Base-by-base conservation (phyloP, 1,140 invertebrate genomes). In the Chironomus striatipennis region DNA sequence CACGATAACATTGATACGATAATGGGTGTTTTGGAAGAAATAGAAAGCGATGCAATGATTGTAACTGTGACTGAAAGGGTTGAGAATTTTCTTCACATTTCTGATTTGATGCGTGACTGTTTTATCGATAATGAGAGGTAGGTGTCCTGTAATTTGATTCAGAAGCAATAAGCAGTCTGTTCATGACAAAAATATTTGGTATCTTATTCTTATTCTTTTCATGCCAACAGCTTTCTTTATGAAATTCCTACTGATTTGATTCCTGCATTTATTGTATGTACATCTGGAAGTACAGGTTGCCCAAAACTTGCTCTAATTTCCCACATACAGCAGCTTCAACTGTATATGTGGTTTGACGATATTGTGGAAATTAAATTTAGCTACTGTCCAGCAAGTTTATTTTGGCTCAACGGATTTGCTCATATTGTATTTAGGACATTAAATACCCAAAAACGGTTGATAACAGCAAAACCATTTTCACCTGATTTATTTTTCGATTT, bases 381-480 rank as follows among this genome's bases (percentile, higher is more conserved):
- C 7, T 73, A 57, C 12, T 43, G n/a, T 7, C 80, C 81, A 17
- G 81, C 79, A 73, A 78, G 80, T 0, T 74, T 81, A 17, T 81
- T 81, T 74, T 81, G 80, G 80, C 77, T 80, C 17, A 81, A 79
- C 9, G 80, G 80, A 7, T 77, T 79, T 3, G 77, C 77, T 2
- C 77, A 77, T 34, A 73, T 81, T 12, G 42, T 79, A 10, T 77
- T 78, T 1, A 76, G 77, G 0, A 67, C 80, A 8, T 76, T 80
- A 24, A 79, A 78, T 8, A 78, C 79, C 12, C 77, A 76, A 17
- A 76, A 76, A 10, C 77, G 80, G 9, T 77, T 81, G 47, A 78
- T 81, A 47, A 80, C 79, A 2, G 73, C 77, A 74, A 75, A 77
- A 5, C 77, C 79, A 0, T 80, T 77, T n/a, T 78, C 76, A 0